Base-by-base conservation (phyloP, 2,113 vertebrate species). In the Percopsis transmontana region DNA sequence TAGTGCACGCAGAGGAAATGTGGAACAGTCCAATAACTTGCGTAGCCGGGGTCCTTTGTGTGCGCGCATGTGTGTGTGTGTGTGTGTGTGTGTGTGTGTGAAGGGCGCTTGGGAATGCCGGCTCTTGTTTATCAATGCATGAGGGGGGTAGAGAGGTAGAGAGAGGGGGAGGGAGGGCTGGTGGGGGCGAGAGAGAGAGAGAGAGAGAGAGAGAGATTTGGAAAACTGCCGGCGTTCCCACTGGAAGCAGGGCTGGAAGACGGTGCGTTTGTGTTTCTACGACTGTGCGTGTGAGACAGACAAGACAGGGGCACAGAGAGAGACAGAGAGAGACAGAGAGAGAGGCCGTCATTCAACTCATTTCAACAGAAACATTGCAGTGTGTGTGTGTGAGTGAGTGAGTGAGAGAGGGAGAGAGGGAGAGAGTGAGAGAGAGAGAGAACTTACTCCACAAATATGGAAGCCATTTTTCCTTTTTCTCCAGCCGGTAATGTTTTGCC, bases 1-100 rank as follows among this genome's bases (percentile, higher is more conserved):
- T 94, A 97, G 94, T 92, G 94, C 93, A 94, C 93, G 93, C 91
- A 91, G 71, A 71, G 92, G 89, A 93, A 94, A 92, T 91, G 92
- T 93, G 92, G 92, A 87, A 89, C 89, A 85, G 91, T 90, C 92
- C 91, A 92, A 91, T 91, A 90, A 90, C 87, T 92, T 79, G 84
- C 77, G 84, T 82, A 80, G 90, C 78, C 85, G 70, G 86, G 56
- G 67, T 77, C 44, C 1, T 55, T 38, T 67, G 57, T 48, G 65
- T 50, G 33, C 15, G 39, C 21, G 58, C 42, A 33, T 63, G 52
- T 78, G 70, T 9, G 70, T 51, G 66, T 47, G 51, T 55, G 61
- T 59, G 61, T 27, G 40, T 38, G 64, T 57, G 33, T 42, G 62
- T 63, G n/a, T n/a, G n/a, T n/a, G n/a, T n/a, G 5, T 21, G 19